Base-by-base conservation (phyloP, 2,797 vertebrate genomes). In the Parauchenoglanis punctatus region DNA sequence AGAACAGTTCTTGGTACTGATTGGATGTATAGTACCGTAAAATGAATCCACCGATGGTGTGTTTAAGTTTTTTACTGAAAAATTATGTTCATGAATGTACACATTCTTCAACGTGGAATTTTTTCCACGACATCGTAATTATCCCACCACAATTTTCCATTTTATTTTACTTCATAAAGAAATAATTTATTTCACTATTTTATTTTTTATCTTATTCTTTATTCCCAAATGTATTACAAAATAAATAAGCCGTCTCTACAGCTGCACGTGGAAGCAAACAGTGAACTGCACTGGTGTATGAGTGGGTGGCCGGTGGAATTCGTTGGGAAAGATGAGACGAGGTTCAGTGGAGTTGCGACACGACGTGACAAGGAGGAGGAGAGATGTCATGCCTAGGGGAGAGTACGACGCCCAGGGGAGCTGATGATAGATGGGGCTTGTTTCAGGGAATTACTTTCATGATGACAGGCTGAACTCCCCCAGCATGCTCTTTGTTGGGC, bases 401-500 rank as follows among this genome's bases (percentile, higher is more conserved):
- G 68, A 87, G 67, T 49, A 49, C 25, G 17, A 25, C 61, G 49
- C 89, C 86, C 87, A 87, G 81, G 86, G 84, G 86, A 88, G 75
- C 77, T 65, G 68, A 70, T 91, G 90, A 91, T 91, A 88, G 87
- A 91, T 91, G 86, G 44, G 73, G 81, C 88, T 91, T 91, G 90
- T 91, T 91, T 91, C 81, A 89, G 72, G 63, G 84, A 89, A 90
- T 83, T 87, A 84, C 86, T 88, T 91, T 87, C 84, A 90, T 91
- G 84, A 84, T 83, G 81, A 63, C 89, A 87, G 86, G 49, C 67
- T 81, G 31, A 88, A 86, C 76, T 87, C 68, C 86, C 61, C 76
- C 40, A 31, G 56, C 76, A 83, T 84, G 76, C 65, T 88, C 83
- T 82, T 82, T 61, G 75, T 44, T 73, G 28, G 1, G 0, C 25